Evolutionary conservation across 1,140 invertebrate genomes (phyloP), one percentile per base, ranked within the genome.

Genomic region (Euglossa dilemma): DNA sequence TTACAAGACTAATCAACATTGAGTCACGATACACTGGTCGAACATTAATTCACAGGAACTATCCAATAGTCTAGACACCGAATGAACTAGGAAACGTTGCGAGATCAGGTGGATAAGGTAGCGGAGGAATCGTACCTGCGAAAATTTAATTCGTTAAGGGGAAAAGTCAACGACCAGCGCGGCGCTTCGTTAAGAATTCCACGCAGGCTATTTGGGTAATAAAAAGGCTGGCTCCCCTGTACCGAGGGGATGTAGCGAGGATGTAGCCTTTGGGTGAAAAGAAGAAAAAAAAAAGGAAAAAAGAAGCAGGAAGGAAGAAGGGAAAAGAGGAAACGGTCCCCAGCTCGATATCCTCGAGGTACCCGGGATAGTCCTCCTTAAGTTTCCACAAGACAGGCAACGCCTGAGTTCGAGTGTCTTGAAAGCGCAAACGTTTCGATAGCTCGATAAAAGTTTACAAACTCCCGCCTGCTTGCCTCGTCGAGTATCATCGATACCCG

Each of bases 401-500:
- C 78, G 87, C 83, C 50, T 36, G 70, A 74, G 25, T 28, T 72
- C 45, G 82, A 36, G 83, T 75, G 86, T 88, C 80, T 74, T 54
- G 84, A 86, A 88, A 84, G 87, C 73, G 89, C 87, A 90, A 91
- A 92, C 88, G 88, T 92, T 90, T 89, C 89, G 88, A 89, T 91
- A 87, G 87, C 86, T 70, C 61, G 72, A 90, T 85, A 85, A 88
- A 90, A 90, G 88, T 91, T 91, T 88, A 88, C 87, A 87, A 90
- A 88, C 83, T 87, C 82, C 79, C 84, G 70, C 74, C 73, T 85
- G 77, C 84, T 76, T n/a, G 82, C 79, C 75, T 85, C 78, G 83
- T 89, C 87, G 84, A 91, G 90, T 91, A 92, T 90, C 92, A 90
- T 88, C 90, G 91, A 92, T 91, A 88, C 84, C 86, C 91, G 87